Conservation (phyloP, 2,888 invertebrate species). For the Morinoia aosen region DNA sequence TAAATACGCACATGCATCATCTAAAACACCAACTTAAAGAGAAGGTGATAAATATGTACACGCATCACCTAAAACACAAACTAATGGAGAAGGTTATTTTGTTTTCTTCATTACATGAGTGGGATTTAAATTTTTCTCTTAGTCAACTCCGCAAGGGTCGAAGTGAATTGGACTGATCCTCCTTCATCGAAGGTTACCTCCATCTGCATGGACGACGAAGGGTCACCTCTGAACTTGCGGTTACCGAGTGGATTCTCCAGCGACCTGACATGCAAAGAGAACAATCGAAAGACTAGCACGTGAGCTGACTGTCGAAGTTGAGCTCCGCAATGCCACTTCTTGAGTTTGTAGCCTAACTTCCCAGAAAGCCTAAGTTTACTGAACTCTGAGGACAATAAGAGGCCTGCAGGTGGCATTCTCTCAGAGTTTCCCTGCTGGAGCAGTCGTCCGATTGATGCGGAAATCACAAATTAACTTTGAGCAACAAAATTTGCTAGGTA, state of each 20-base stretch:
- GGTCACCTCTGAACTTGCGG: not conserved
- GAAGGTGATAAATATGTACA: not conserved
- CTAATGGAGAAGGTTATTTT: not conserved
- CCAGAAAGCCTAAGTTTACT: slow-evolving; percentile 16
- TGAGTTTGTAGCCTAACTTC: slow-evolving; percentile 32
- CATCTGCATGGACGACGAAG: not conserved
- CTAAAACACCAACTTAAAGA: not conserved
- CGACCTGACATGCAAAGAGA: not conserved
- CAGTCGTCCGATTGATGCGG: not conserved
- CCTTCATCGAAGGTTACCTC: not conserved
- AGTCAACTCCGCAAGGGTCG: not conserved
- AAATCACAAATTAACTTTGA: not conserved
- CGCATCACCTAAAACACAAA: not conserved
- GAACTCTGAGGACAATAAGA: slow-evolving; percentile 34
- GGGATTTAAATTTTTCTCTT: not conserved
- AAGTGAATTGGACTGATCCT: not conserved
- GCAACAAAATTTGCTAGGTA: not conserved
- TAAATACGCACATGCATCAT: too few species aligned
- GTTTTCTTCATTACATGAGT: not conserved
- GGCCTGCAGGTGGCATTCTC: slow-evolving; percentile 15
- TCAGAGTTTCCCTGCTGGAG: not conserved
- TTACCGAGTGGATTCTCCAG: not conserved
- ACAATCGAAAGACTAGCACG: slow-evolving; percentile 15
- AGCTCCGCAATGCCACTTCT: slow-evolving; percentile 37
- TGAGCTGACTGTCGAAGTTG: slow-evolving; percentile 25